Evolutionary conservation across 1,140 invertebrate genomes (phyloP).

Genomic region (Drosophila truncata): DNA sequence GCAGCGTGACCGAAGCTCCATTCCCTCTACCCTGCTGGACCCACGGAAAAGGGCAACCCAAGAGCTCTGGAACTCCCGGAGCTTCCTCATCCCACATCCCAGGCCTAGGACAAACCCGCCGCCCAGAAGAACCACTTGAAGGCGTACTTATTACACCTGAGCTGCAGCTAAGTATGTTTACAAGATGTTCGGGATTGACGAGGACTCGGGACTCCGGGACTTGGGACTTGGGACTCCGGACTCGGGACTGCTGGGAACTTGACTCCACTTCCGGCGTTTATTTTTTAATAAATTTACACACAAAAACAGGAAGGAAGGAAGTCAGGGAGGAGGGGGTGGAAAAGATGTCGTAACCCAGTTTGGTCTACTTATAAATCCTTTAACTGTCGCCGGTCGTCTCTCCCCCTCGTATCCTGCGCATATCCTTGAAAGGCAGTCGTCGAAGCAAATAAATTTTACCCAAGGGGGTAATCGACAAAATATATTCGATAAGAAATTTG

Average conservation of each 20-base stretch:
- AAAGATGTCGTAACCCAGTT: slow-evolving; percentile 25
- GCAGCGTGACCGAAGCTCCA: slow-evolving; percentile 67
- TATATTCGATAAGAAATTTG: slow-evolving; percentile 84
- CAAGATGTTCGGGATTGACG: slow-evolving; percentile 69
- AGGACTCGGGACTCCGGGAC: slow-evolving; percentile 23
- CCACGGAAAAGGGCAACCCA: slow-evolving; percentile 9
- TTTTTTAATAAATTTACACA: slow-evolving; percentile 77
- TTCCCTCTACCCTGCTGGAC: slow-evolving; percentile 14
- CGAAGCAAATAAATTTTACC: slow-evolving; percentile 85
- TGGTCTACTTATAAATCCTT: slow-evolving; percentile 79
- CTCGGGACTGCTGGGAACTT: slow-evolving; percentile 17
- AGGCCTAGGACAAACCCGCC: slow-evolving; percentile 14
- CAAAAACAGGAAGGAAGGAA: slow-evolving; percentile 20
- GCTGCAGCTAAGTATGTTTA: slow-evolving; percentile 83
- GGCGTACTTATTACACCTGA: slow-evolving; percentile 80
- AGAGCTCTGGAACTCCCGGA: slow-evolving; percentile 5
- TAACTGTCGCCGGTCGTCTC: slow-evolving; percentile 75
- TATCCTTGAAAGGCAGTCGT: slow-evolving; percentile 58
- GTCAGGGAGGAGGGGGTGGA: background rate
- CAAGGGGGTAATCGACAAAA: slow-evolving; percentile 85
- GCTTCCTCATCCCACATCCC: background rate
- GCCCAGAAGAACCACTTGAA: slow-evolving; percentile 60
- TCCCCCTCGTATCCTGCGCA: background rate
- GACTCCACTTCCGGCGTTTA: slow-evolving; percentile 53
- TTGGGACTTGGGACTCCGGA: background rate